Evolutionary conservation across 2,888 invertebrate species (phyloP), one percentile per base, ranked within the genome.

Genomic region (Xylophagus ater): DNA sequence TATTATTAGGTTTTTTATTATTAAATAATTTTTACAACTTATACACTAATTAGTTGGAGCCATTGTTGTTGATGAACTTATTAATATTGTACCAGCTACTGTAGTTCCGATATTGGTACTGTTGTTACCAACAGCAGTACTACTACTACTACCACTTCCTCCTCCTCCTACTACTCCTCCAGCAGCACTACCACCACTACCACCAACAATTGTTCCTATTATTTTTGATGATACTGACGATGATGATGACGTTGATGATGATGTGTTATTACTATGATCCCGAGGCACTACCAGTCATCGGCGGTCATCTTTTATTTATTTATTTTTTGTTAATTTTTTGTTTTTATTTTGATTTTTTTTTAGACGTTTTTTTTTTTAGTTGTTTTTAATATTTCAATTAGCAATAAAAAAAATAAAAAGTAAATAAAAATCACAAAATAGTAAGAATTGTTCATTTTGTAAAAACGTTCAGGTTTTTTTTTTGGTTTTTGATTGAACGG

Each of bases 201-300:
- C 38, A 19, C 20, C 34, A 20, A 30, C 19, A 25, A 26, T 39
- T 38, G 42, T 30, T 23, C 40, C 45, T 45, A 50, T 40, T 47
- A 43, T 44, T 48, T 50, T 47, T 43, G 49, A 49, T 43, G 50
- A 43, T 44, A 49, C 42, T 20, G 55, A 53, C 50, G 53, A 49
- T 53, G 54, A 48, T 46, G 44, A 38, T 41, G 50, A 50, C 49
- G 55, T 51, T 34, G 19, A 42, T 50, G 56, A 55, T 50, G 55
- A 52, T 52, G 51, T 51, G 48, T 53, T 52, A 47, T 51, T 53
- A 52, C 49, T 52, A 43, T 52, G 51, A 47, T 57, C 54, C 53
- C 55, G 55, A 55, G 57, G 55, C 54, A 58, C 51, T 57, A 54
- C 57, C 57, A 63, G 64, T 64, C 64, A 64, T 64, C 64, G 64